A percentile compares a stretch with the other conserved stretches of the same genome.
Conservation (phyloP, 1,140 invertebrate species). For the Drosophila yakuba region DNA sequence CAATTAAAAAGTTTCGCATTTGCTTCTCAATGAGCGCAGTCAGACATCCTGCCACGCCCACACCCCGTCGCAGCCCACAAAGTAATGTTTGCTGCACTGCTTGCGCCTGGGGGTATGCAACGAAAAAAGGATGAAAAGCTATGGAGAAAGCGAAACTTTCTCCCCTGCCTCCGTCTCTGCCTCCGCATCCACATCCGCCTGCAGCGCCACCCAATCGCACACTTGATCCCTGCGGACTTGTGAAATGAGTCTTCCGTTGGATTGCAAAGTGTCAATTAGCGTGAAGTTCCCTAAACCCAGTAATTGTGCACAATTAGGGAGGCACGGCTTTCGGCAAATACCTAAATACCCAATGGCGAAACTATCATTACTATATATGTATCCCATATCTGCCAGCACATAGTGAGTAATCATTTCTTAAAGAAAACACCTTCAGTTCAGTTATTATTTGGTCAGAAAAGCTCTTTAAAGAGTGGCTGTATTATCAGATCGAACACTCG, state of each 20-base stretch:
- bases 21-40: conserved; percentile 60
- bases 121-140: conserved; percentile 7
- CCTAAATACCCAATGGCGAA: conserved; percentile 1
- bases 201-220: neutral
- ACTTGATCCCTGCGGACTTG: conserved; percentile 15
- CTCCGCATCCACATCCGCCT: no score
- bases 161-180: no score
- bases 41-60: conserved; percentile 19
- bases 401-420: no score
- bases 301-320: conserved; percentile 11
- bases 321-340: neutral
- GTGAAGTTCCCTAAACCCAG: conserved; percentile 21
- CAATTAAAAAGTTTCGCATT: conserved; percentile 81
- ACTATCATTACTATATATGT: no score
- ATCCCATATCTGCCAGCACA: no score
- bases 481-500: neutral
- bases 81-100: conserved; percentile 42
- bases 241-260: conserved; percentile 25
- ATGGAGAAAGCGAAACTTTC: conserved; percentile 39
- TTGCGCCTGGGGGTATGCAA: conserved; percentile 40
- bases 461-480: no score
- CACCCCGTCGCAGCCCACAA: conserved; percentile 4
- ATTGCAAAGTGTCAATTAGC: conserved; percentile 61
- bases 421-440: neutral
- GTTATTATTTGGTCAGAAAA: no score